These are phyloP conservation scores for Cairina moschata DNA, from an alignment of 2,113 vertebrate genomes.

Conservation along the genomic window DNA sequence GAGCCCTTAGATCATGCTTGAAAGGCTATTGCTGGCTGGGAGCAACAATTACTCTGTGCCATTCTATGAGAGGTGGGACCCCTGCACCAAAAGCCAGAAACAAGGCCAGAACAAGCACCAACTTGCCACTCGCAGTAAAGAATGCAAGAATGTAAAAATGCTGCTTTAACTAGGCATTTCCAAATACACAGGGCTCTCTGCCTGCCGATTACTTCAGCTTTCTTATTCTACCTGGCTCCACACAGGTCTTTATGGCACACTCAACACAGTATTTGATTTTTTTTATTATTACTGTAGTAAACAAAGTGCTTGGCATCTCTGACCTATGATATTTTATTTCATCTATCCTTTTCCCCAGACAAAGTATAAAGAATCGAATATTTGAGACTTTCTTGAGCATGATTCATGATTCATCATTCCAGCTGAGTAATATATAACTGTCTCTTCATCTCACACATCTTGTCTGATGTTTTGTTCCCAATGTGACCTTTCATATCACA, in stretches of 20 bases:
- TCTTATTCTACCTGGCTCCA: neutral
- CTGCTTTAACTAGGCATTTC: neutral
- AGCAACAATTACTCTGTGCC: neutral
- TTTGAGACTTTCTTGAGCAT: neutral
- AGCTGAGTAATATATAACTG: neutral
- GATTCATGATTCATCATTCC: neutral
- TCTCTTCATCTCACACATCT: neutral
- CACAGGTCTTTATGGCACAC: neutral
- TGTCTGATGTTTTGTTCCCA: neutral
- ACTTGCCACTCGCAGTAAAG: neutral
- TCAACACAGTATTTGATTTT: neutral
- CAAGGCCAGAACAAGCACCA: neutral
- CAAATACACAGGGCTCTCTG: neutral
- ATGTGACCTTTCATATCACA: neutral
- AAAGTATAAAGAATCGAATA: neutral
- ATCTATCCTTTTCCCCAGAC: neutral
- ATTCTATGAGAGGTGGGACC: neutral
- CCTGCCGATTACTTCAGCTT: neutral
- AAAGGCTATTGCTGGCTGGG: neutral
- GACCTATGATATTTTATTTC: neutral
- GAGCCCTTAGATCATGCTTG: conserved; percentile 19
- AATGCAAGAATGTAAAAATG: neutral
- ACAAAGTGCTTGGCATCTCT: neutral
- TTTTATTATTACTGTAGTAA: neutral
- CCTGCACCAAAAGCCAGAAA: conserved; percentile 3